Base-by-base conservation (phyloP, 2,797 vertebrate genomes). In the Bovichtus diacanthus region DNA sequence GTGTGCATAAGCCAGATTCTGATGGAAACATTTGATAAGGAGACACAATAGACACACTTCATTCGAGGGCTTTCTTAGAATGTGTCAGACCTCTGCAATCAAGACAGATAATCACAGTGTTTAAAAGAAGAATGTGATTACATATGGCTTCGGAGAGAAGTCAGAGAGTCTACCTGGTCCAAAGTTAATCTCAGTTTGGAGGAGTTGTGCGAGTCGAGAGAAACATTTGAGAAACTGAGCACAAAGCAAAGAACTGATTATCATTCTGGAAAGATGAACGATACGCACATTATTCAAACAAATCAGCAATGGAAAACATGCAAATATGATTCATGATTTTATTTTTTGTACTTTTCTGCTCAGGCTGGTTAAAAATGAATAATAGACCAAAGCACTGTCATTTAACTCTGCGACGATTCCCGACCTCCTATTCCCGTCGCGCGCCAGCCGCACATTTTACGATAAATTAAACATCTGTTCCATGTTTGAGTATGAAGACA, bases 241-340 rank as follows among this genome's bases (percentile, higher is more conserved):
- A 63, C 74, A 76, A 88, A 80, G 81, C 83, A 69, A 81, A 85
- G 54, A 78, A 73, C 63, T 83, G 73, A 93, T 90, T 89, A 86
- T 79, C 66, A 88, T 92, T 82, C 84, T 47, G n/a, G 29, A 77
- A 83, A 68, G 61, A n/a, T n/a, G n/a, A n/a, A 80, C 68, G 88
- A 85, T 67, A 78, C 88, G 77, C 44, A 80, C 78, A 91, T 86
- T 89, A 90, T 87, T 90, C 75, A 87, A 83, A 85, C 78, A 88
- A 88, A 90, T 81, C 80, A 84, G 77, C 29, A 2, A 47, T 74
- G 73, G 50, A 83, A 91, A 90, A 92, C 84, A 92, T 93, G 90
- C 82, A 90, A 90, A 92, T 90, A n/a, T 12, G 87, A 85, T 86
- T 80, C 84, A 82, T 53, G 60, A 47, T 51, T 62, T 60, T 64